Base-by-base conservation (phyloP, 2,888 invertebrate species). In the Cosmia trapezina region DNA sequence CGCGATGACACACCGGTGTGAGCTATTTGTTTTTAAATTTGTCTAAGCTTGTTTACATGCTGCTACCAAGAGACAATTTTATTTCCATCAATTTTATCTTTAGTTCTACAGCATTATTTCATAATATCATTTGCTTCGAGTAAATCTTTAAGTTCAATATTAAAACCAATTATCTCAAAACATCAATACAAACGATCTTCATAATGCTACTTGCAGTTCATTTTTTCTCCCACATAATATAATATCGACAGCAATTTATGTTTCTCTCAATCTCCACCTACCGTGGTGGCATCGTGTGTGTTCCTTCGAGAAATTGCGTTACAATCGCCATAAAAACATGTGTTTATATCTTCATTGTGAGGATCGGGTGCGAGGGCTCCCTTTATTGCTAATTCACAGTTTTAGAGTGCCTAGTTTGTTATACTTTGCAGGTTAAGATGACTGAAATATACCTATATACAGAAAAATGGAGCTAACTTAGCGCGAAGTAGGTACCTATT, bases 331-430 rank as follows among this genome's bases (percentile, higher is more conserved):
- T 89, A 88, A 89, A 89, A 87, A 80, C 78, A 74, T 64, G 83
- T 89, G 83, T 89, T 89, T 87, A 89, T 86, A 87, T 88, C 87
- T 88, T 89, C 84, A 89, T 88, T 76, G 83, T 62, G 81, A 72
- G 72, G 78, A 84, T 78, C 83, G 83, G 80, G 69, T 71, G 76
- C 77, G 72, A 81, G 76, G 69, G 79, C 67, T 82, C 64, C 66
- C 78, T 87, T 87, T 87, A 88, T 86, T 81, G 80, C 81, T 80
- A 80, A 87, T 87, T 81, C 79, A 77, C 73, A 79, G 73, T 74
- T 81, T 82, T 62, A 71, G 70, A 75, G 65, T 75, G n/a, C n/a
- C n/a, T n/a, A 75, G 69, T 80, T 76, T 83, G 73, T 80, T 81
- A 75, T 76, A 73, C 63, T 78, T 67, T 67, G 33, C 37, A 72